Evolutionary conservation across 1,140 invertebrate species (phyloP).

Genomic region (Scaptodrosophila lebanonensis): DNA sequence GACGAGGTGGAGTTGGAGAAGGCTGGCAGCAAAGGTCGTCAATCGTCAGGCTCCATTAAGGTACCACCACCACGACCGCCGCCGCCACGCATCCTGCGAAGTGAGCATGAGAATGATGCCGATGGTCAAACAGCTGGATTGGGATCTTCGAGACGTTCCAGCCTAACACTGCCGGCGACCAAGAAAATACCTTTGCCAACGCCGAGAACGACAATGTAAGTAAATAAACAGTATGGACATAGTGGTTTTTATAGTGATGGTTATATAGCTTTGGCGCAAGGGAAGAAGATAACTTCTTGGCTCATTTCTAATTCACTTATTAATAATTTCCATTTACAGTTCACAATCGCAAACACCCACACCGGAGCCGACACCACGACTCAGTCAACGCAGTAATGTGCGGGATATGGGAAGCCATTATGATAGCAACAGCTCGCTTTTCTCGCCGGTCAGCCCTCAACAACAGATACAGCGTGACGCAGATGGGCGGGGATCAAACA

Average conservation of each 20-base stretch:
- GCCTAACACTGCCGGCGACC: slow-evolving; percentile 24
- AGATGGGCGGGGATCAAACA: slow-evolving; percentile 46
- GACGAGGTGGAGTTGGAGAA: slow-evolving; percentile 78
- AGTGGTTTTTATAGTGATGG: too few relatives aligned
- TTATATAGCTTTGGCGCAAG: too few relatives aligned
- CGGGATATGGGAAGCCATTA: slow-evolving; percentile 5
- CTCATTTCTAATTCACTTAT: too few relatives aligned
- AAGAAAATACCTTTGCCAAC: slow-evolving; percentile 79
- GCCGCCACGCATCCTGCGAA: slow-evolving; percentile 77
- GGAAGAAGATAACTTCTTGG: too few relatives aligned
- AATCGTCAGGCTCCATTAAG: slow-evolving; percentile 8
- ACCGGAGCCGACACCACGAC: slow-evolving; percentile 76
- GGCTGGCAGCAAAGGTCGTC: slow-evolving; percentile 1
- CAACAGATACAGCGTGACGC: slow-evolving; percentile 32
- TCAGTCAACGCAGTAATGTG: slow-evolving; percentile 7
- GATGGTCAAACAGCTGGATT: slow-evolving; percentile 65
- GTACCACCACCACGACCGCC: slow-evolving; percentile 44
- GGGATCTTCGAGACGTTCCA: slow-evolving; percentile 20
- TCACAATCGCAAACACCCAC: slow-evolving; percentile 58
- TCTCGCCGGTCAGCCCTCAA: not conserved
- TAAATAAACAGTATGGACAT: too few relatives aligned
- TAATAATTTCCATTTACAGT: slow-evolving; percentile 26
- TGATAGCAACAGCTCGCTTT: slow-evolving; percentile 28
- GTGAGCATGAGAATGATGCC: slow-evolving; percentile 82
- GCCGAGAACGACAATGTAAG: slow-evolving; percentile 78